Base-by-base conservation (phyloP, 2,888 invertebrate species). In the Byasa hedistus region DNA sequence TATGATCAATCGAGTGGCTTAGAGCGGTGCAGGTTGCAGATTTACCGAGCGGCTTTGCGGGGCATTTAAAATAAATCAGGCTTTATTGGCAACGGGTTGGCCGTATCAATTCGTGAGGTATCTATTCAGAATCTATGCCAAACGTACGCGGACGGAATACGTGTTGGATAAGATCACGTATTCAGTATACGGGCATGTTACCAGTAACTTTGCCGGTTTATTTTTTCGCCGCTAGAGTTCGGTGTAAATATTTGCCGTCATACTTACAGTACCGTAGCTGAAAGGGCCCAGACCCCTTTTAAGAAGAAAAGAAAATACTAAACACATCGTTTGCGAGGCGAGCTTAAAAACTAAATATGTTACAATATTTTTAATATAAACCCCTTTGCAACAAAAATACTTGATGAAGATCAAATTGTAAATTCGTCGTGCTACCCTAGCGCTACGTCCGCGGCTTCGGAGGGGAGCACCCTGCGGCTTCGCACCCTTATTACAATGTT, bases 71-170 rank as follows among this genome's bases (percentile, higher is more conserved):
- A 75, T 89, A 89, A 89, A 89, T 89, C 88, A 86, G 76, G 80
- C 79, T 84, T 87, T 89, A 89, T 87, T 87, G 85, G 86, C 84
- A 86, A 78, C 89, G 76, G 70, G 88, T 86, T 87, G 78, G 83
- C 81, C 83, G 81, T 89, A 89, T 87, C 86, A 87, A 87, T 86
- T 84, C 83, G 81, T 79, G 75, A 82, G 86, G 87, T 87, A 88
- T 89, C 89, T 86, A 87, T 89, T 89, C 88, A 85, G 84, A 74
- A 82, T 85, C 84, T 82, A 85, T 83, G 84, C 83, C 80, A 86
- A 83, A 75, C 77, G 79, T 79, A 83, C 85, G 87, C 83, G 87
- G 80, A 80, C 75, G 71, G 88, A 85, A 86, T 88, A 81, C 80
- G 77, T 15, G 48, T 8, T 8, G 10, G 32, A 32, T 32, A 32